Evolutionary conservation across 2,888 invertebrate species (phyloP), one percentile per base, ranked within the genome.

Genomic region (Aproaerema taeniolella): DNA sequence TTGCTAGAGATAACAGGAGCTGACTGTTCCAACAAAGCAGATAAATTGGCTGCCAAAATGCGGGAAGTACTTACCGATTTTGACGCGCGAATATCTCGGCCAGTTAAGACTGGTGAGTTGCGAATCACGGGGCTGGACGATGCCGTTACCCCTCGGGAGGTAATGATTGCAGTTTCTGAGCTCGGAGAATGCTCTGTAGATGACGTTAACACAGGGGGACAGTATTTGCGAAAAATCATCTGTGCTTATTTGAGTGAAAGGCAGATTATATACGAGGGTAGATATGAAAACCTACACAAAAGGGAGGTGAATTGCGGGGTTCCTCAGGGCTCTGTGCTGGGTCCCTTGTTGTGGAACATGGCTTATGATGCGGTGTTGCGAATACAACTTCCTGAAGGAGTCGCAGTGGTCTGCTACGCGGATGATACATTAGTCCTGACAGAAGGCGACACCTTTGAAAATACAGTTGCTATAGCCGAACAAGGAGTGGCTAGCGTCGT

Each of bases 371-470:
- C 13, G 3, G 42, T 35, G 8, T 13, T 42, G 34, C 37, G 30
- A 12, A 30, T 13, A 9, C 13, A 15, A 14, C 29, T 34, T 6
- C 37, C 30, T 8, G 10, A 17, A 1, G 40, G 40, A 1, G 40
- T 38, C 1, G 26, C 11, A 1, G 28, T 29, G 2, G n/a, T 16
- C 1, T 36, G 36, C 16, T 36, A 36, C 15, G 36, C 36, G 2
- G 43, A 43, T 16, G 36, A 36, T 29, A 43, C 39, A 2, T 32
- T 43, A 6, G 39, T 43, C 1, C 10, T 31, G 1, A 29, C 35
- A 25, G 12, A 15, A 1, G 43, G 39, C 9, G 20, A 13, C 13
- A 17, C n/a, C 4, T 37, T 15, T 20, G 10, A 26, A n/a, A 12
- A n/a, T 10, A 17, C 25, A 7, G 28, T 4, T 6, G 8, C 8